A percentile compares a stretch with the other conserved stretches of the same genome.
Evolutionary conservation across 2,113 vertebrate species (phyloP).

Genomic region (Brachyhypopomus occidentalis): DNA sequence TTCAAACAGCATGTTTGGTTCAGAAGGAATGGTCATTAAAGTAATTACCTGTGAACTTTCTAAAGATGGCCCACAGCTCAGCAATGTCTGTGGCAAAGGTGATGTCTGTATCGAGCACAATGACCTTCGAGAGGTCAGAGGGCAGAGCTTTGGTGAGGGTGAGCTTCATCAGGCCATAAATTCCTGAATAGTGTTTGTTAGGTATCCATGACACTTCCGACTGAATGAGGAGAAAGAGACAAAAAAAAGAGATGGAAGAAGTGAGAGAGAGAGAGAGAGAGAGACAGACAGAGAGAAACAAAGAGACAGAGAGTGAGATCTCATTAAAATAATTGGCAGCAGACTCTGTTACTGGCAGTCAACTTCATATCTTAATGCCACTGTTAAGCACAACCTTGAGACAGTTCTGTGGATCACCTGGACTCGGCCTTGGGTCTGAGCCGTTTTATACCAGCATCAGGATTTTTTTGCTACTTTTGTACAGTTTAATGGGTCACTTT

Average conservation of each 20-base stretch:
- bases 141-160: conserved; percentile 87
- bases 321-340: no score
- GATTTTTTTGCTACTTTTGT: no score
- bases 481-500: no score
- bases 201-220: conserved; percentile 94
- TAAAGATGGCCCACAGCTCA: conserved; percentile 94
- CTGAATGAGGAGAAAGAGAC: conserved; percentile 65
- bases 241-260: conserved; percentile 37
- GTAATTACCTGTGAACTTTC: conserved; percentile 86
- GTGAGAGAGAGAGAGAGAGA: no score
- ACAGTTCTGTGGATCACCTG: no score
- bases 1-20: background rate
- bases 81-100: conserved; percentile 95
- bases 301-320: background rate
- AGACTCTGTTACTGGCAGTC: no score
- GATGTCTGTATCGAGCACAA: conserved; percentile 96
- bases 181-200: conserved; percentile 97
- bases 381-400: no score
- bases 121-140: conserved; percentile 86
- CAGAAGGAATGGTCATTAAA: background rate
- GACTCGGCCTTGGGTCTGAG: no score
- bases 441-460: no score
- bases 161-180: conserved; percentile 96
- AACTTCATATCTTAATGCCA: no score
- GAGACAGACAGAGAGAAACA: no score